A percentile compares a stretch with the other conserved stretches of the same genome.
These are phyloP conservation scores for Crotophaga sulcirostris DNA, from an alignment of 2,113 vertebrate species.

Conservation along the genomic window DNA sequence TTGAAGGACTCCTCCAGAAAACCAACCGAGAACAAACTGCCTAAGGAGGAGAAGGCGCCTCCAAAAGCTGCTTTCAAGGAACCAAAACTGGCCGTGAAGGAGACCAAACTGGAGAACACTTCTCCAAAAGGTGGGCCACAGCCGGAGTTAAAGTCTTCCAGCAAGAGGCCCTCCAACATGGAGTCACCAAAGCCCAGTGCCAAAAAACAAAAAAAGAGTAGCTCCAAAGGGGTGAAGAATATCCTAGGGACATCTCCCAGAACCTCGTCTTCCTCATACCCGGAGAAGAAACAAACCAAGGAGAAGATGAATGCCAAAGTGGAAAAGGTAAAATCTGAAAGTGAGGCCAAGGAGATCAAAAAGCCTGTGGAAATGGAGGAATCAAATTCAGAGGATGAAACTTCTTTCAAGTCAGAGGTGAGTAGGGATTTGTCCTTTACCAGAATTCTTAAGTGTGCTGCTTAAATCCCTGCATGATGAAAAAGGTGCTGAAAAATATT, in stretches of 20 bases:
- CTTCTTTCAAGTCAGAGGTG: conserved; percentile 96
- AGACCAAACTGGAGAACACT: conserved; percentile 91
- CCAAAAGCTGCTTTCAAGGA: conserved; percentile 98
- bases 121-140: conserved; percentile 91
- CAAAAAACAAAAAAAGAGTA: conserved; percentile 95
- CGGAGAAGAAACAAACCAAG: conserved; percentile 91
- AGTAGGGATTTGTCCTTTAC: not conserved
- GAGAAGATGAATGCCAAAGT: conserved; percentile 86
- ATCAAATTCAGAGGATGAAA: conserved; percentile 95
- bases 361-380: conserved; percentile 89
- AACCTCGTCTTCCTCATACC: conserved; percentile 82
- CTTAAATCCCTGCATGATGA: not conserved
- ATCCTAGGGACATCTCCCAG: conserved; percentile 87
- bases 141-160: conserved; percentile 84
- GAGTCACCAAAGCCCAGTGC: conserved; percentile 93
- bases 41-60: conserved; percentile 91
- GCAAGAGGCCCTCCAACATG: conserved; percentile 87
- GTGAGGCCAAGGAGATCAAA: conserved; percentile 87
- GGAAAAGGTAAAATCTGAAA: conserved; percentile 86
- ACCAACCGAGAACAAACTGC: conserved; percentile 86
- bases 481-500: not conserved
- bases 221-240: conserved; percentile 84
- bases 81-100: conserved; percentile 95
- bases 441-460: not conserved
- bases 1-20: conserved; percentile 84